A percentile compares a stretch with the other conserved stretches of the same genome.
These are phyloP conservation scores for Muntiacus reevesi DNA, from an alignment of 2,113 vertebrate species.

Conservation along the genomic window DNA sequence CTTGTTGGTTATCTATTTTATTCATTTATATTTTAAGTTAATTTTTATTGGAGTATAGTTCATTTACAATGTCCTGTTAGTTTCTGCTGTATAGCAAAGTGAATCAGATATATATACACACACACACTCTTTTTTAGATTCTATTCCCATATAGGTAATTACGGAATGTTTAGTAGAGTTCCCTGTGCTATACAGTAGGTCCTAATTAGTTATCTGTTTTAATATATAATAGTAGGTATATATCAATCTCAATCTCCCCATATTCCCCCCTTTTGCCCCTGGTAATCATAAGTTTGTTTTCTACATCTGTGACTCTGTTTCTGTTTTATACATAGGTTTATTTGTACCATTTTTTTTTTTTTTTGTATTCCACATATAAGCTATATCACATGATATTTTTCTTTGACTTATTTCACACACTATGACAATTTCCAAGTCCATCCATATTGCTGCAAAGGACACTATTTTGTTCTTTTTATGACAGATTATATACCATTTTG, in stretches of 20 bases:
- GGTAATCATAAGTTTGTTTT: neutral
- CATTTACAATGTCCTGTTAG: neutral
- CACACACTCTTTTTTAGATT: neutral
- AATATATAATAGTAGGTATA: neutral
- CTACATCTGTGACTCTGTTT: neutral
- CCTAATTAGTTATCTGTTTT: neutral
- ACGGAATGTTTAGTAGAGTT: neutral
- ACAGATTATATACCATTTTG: neutral
- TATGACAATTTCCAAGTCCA: neutral
- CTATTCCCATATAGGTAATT: neutral
- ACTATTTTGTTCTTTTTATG: neutral
- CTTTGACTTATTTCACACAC: neutral
- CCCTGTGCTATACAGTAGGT: neutral
- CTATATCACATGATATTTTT: neutral
- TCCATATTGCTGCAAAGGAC: neutral
- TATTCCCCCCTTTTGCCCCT: neutral
- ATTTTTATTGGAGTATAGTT: neutral
- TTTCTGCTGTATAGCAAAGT: neutral
- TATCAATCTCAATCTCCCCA: neutral
- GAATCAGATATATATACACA: neutral
- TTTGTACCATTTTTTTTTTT: neutral
- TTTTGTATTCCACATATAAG: neutral
- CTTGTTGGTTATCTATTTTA: neutral
- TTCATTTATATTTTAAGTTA: neutral
- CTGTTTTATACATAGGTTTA: neutral